Evolutionary conservation across 2,888 invertebrate genomes (phyloP), one percentile per base, ranked within the genome.

Genomic region (Patella caerulea): DNA sequence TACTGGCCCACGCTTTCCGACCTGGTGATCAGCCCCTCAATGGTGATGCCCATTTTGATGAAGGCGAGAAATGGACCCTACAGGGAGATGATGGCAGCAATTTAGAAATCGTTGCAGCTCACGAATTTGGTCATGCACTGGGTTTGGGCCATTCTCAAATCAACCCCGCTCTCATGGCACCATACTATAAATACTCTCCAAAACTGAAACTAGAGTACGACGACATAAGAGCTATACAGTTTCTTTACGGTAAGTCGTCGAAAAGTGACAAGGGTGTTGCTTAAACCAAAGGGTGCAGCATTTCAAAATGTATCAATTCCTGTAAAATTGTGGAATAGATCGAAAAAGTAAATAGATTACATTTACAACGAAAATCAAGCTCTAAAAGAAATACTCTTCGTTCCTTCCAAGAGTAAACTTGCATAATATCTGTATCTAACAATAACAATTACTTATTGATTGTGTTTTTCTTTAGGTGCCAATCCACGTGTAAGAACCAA

Each of bases 121-220:
- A 91, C 79, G 91, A 91, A 80, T 85, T 91, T 9, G 91, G 91
- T 2, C 91, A 91, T 81, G 84, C 90, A 9, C 83, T 91, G 12
- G 91, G 91, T 4, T 84, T 91, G 24, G 84, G 84, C n/a, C 91
- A 91, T 81, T 90, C 90, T 3, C 81, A 82, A 0, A 86, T 84
- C 12, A 79, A 72, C 9, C 84, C 79, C 0, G 86, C 91, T 9
- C 82, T 91, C 52, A 91, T 91, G 91, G 88, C 87, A 2, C 91
- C 91, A 0, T 88, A 83, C 77, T 89, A 88, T 77, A 86, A 86
- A 3, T 88, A 85, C 70, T 82, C 78, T 34, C 81, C 83, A 0
- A 81, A 87, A 74, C 88, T 84, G 70, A 74, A 79, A 24, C 86
- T 91, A 0, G 84, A 86, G 34, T 24, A 78, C 1, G 90, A 90